These are phyloP conservation scores for Pelvicachromis taeniatus DNA, from an alignment of 2,113 vertebrate species.

Conservation along the genomic window DNA sequence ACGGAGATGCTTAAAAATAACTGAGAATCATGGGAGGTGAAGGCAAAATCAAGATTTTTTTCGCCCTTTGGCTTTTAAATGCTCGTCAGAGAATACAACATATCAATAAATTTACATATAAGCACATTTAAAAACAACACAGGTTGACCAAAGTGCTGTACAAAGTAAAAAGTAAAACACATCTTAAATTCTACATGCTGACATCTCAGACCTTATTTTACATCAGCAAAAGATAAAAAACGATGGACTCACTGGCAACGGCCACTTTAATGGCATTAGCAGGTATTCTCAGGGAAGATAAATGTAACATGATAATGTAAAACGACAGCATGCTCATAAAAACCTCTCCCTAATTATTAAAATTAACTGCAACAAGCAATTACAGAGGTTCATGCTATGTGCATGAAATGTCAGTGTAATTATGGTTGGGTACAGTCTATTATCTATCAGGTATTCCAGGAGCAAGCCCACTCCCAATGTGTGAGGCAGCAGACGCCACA, in stretches of 20 bases:
- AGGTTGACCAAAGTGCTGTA: neutral
- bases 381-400: slow-evolving; percentile 48
- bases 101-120: neutral
- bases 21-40: neutral
- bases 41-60: neutral
- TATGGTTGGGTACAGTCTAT: slow-evolving; percentile 44
- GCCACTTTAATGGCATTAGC: neutral
- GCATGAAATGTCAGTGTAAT: slow-evolving; percentile 67
- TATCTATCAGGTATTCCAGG: slow-evolving; percentile 43
- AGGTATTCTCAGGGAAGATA: neutral
- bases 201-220: neutral
- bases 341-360: slow-evolving; percentile 39
- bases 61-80: fast-evolving
- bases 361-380: slow-evolving; percentile 52
- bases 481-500: neutral
- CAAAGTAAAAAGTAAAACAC: neutral
- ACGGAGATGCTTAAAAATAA: neutral
- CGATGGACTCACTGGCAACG: neutral
- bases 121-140: neutral
- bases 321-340: slow-evolving; percentile 7
- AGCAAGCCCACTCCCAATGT: neutral
- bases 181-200: neutral
- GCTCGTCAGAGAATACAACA: neutral
- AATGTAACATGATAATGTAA: neutral
- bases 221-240: neutral